phyloP scores from a whole-genome alignment of 1,140 invertebrate species.

The Drosophila tropicalis region DNA sequence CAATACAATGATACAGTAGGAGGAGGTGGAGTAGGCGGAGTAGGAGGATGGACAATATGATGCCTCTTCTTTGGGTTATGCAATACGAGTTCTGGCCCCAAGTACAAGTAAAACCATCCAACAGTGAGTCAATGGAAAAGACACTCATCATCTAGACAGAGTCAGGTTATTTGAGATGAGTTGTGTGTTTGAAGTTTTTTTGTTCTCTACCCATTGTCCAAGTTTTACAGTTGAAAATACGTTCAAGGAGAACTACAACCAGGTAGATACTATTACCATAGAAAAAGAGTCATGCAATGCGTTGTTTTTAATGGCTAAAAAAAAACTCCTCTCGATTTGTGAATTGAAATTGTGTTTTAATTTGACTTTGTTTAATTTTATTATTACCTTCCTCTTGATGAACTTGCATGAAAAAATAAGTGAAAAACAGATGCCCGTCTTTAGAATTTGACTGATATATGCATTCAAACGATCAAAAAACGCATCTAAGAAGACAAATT shows the following conservation, averaged over 20 bases:
- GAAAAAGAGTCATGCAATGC: background rate
- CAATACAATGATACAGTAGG: slow-evolving; percentile 28
- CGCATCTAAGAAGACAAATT: slow-evolving; percentile 29
- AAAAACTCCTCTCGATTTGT: slow-evolving; percentile 33
- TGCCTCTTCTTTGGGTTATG: slow-evolving; percentile 36
- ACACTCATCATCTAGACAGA: slow-evolving; percentile 23
- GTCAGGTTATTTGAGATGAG: slow-evolving; percentile 48
- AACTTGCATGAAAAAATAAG: background rate
- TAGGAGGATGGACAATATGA: background rate
- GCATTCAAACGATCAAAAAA: slow-evolving; percentile 31
- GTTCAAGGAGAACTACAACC: slow-evolving; percentile 49
- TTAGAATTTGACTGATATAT: slow-evolving; percentile 54
- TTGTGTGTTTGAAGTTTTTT: slow-evolving; percentile 1
- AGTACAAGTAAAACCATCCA: slow-evolving; percentile 23
- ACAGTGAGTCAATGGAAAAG: slow-evolving; percentile 37
- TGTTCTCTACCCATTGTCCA: slow-evolving; percentile 50
- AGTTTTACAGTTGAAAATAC: slow-evolving; percentile 46
- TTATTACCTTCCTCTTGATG: background rate
- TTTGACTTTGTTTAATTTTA: slow-evolving; percentile 6
- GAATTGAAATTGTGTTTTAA: slow-evolving; percentile 37
- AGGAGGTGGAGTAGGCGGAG: background rate
- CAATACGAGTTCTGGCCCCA: slow-evolving; percentile 61
- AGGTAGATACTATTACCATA: slow-evolving; percentile 47
- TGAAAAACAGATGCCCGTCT: slow-evolving; percentile 36
- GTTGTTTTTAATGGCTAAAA: background rate